phyloP scores from a whole-genome alignment of 2,113 vertebrate genomes.

The Neogale vison region DNA sequence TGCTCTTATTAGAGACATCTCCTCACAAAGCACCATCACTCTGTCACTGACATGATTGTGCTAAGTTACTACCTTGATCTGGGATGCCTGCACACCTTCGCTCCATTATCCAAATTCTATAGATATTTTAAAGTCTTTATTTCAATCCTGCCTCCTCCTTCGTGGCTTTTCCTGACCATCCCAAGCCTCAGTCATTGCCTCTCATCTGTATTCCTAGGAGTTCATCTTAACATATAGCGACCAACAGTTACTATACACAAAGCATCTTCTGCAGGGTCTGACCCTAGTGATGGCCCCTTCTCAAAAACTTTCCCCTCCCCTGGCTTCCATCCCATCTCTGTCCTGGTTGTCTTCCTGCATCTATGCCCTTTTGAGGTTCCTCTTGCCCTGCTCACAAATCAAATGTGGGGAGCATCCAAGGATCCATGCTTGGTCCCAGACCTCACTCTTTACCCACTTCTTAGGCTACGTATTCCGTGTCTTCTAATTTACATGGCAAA shows the following conservation, averaged over 20 bases:
- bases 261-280: not conserved
- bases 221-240: not conserved
- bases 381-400: not conserved
- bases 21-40: not conserved
- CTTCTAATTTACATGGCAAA: not conserved
- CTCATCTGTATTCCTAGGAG: not conserved
- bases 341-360: not conserved
- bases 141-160: not conserved
- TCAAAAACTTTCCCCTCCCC: not conserved
- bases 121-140: not conserved
- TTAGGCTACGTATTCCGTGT: not conserved
- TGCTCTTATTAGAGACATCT: not conserved
- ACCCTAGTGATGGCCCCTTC: not conserved
- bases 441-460: not conserved
- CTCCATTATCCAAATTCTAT: not conserved
- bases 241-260: fast-evolving
- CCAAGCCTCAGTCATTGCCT: not conserved
- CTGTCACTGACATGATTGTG: not conserved
- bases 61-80: not conserved
- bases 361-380: not conserved
- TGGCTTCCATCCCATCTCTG: not conserved
- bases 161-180: not conserved
- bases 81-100: not conserved
- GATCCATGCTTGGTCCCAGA: not conserved
- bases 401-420: not conserved